These are phyloP conservation scores for Menura novaehollandiae DNA, from an alignment of 2,113 vertebrate species.

Conservation along the genomic window DNA sequence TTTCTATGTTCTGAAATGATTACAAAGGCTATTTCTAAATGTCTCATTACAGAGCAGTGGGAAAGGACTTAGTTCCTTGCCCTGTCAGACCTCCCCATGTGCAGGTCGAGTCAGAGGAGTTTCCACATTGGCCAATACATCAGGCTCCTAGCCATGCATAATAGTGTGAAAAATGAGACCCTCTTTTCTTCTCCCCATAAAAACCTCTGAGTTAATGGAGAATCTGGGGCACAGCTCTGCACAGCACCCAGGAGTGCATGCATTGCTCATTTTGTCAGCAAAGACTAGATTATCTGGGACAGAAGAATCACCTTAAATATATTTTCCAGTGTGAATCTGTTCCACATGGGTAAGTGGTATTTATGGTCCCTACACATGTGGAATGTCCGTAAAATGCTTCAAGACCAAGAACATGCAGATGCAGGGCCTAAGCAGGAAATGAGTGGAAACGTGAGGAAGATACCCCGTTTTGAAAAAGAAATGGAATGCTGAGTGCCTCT, in stretches of 20 bases:
- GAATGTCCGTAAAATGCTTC: not conserved
- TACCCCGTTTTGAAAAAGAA: rapidly evolving
- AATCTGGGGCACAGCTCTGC: rapidly evolving
- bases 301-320: not conserved
- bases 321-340: not conserved
- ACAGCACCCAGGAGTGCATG: rapidly evolving
- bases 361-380: not conserved
- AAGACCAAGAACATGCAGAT: not conserved
- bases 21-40: not conserved
- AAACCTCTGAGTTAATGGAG: not conserved
- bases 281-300: not conserved
- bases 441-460: not conserved
- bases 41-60: not conserved
- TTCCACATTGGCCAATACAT: not conserved
- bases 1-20: not conserved
- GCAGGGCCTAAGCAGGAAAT: not conserved
- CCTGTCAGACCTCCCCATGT: not conserved
- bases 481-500: not conserved
- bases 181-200: not conserved
- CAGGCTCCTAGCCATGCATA: not conserved
- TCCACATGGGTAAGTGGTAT: not conserved
- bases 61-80: not conserved
- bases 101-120: not conserved
- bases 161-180: not conserved
- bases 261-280: not conserved